phyloP scores from a whole-genome alignment of 2,797 vertebrate genomes.

The Eurystomus glaucurus region DNA sequence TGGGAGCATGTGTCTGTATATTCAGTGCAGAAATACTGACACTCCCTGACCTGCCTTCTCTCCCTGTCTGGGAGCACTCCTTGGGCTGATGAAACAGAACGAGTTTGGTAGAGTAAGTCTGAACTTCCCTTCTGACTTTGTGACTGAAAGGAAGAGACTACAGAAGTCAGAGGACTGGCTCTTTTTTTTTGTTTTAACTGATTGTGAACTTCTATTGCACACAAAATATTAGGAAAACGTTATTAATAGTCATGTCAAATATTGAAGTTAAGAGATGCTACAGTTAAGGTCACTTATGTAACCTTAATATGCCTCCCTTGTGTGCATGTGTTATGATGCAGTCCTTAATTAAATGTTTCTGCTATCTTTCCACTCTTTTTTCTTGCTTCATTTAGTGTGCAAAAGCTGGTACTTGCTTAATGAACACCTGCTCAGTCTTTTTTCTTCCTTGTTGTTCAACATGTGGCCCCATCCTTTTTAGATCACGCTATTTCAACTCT shows the following conservation, averaged over 20 bases:
- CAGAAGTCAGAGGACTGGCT: neutral
- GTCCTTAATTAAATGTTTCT: neutral
- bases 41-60: neutral
- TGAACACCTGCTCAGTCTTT: neutral
- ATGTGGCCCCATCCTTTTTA: neutral
- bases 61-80: neutral
- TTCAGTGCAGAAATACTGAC: neutral
- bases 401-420: neutral
- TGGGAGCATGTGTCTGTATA: neutral
- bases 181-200: neutral
- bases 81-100: neutral
- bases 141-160: neutral
- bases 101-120: neutral
- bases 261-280: neutral
- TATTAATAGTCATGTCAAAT: neutral
- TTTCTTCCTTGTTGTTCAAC: neutral
- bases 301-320: neutral
- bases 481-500: neutral
- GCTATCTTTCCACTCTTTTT: neutral
- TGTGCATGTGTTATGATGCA: neutral
- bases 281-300: neutral
- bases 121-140: neutral
- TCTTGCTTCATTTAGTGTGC: neutral
- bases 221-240: neutral
- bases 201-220: neutral